Evolutionary conservation across 2,797 vertebrate genomes (phyloP), one percentile per base, ranked within the genome.

Genomic region (Tarsius wallacei): DNA sequence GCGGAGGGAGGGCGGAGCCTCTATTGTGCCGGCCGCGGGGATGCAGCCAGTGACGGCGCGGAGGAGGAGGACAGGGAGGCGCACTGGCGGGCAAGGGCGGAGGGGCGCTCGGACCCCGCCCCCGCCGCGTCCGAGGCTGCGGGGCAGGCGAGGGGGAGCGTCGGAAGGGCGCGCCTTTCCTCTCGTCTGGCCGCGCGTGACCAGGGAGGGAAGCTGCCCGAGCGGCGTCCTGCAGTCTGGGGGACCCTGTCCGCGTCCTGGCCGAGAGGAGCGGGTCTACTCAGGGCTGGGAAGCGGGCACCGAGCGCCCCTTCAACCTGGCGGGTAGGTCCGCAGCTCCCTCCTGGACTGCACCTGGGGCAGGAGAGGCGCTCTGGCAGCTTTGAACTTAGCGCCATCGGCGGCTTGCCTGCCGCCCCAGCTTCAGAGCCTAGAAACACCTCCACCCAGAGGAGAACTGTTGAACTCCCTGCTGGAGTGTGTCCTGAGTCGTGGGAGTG

Each of bases 1-100:
- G 55, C 78, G 8, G 53, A 2, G 74, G 21, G 73, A 87, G 96
- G 97, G 97, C 97, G 94, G 95, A 82, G 97, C 93, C 80, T 97
- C 97, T 96, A 97, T 97, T 97, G 98, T 97, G 97, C 97, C 57
- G 87, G 96, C 96, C n/a, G 63, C 87, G 49, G 88, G 42, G 97
- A 80, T 90, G 96, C 96, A 85, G 96, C 97, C 95, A 96, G 97
- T 97, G 81, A 91, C 91, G 3, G 95, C 87, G 70, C 71, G 76
- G 86, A 59, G 93, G 95, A 70, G 90, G 74, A 92, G 96, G 94
- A 80, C 78, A 53, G 24, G 26, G 68, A 51, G 33, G 70, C 49
- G 36, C 88, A 4, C 73, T n/a, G 0, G 80, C 42, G 42, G 12
- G 15, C 36, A 15, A 17, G 4, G 71, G 82, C 74, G 10, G 68